phyloP scores from a whole-genome alignment of 2,797 vertebrate species.

The Astyanax mexicanus region DNA sequence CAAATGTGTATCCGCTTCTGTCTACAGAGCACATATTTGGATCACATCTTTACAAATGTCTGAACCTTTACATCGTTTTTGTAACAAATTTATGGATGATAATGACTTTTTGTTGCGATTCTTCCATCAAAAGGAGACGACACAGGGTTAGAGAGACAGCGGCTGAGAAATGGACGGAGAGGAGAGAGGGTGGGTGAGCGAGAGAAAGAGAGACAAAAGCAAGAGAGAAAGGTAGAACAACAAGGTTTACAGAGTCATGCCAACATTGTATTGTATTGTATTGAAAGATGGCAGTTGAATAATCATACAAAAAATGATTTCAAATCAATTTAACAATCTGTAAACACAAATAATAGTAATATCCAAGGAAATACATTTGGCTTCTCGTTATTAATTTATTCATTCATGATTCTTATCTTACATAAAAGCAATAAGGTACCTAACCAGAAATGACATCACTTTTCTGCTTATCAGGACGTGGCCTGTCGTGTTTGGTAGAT shows the following conservation, averaged over 20 bases:
- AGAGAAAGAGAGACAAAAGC: constrained; percentile 63
- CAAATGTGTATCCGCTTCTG: constrained; percentile 41
- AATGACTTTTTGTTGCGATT: constrained; percentile 70
- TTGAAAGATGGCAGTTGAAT: constrained; percentile 79
- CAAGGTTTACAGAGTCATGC: constrained; percentile 68
- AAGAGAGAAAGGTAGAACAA: constrained; percentile 57
- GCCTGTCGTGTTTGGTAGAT: constrained; percentile 15
- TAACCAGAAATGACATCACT: constrained; percentile 64
- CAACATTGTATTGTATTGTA: constrained; percentile 69
- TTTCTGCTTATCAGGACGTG: constrained; percentile 33
- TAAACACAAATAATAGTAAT: constrained; percentile 71
- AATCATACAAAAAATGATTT: constrained; percentile 72
- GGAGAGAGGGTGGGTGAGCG: too few species aligned
- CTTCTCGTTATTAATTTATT: constrained; percentile 80
- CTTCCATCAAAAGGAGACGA: constrained; percentile 72
- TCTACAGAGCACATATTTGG: constrained; percentile 67
- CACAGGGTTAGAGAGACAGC: constrained; percentile 68
- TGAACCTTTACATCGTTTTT: constrained; percentile 43
- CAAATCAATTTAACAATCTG: constrained; percentile 59
- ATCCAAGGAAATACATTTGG: constrained; percentile 82
- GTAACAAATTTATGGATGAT: constrained; percentile 46
- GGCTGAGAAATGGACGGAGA: constrained; percentile 23
- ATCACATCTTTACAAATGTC: constrained; percentile 62
- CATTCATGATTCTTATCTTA: constrained; percentile 72
- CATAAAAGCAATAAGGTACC: constrained; percentile 58